Evolutionary conservation across 2,888 invertebrate genomes (phyloP).

Genomic region (Andrena haemorrhoa): DNA sequence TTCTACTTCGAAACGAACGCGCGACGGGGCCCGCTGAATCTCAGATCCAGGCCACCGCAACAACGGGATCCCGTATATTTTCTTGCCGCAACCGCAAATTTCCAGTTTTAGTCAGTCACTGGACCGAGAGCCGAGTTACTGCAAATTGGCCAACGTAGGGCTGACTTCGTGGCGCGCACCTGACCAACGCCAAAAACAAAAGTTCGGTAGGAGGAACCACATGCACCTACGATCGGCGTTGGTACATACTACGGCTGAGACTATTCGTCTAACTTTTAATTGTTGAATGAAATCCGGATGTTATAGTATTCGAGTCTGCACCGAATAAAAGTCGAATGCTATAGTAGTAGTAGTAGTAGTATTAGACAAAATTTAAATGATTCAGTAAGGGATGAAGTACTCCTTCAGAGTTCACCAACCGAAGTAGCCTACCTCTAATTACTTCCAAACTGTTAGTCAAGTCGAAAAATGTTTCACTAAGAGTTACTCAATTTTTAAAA

Average conservation of each 20-base stretch:
- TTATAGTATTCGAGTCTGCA: too few relatives aligned
- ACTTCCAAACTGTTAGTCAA: too few relatives aligned
- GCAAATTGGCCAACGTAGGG: slow-evolving; percentile 77
- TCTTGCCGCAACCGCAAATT: slow-evolving; percentile 70
- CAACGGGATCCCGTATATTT: slow-evolving; percentile 59
- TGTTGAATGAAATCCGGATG: too few relatives aligned
- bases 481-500: too few relatives aligned
- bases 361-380: too few relatives aligned
- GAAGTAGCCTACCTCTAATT: too few relatives aligned
- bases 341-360: too few relatives aligned
- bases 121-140: slow-evolving; percentile 75
- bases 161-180: slow-evolving; percentile 44
- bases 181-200: slow-evolving; percentile 54
- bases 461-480: too few relatives aligned
- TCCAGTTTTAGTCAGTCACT: slow-evolving; percentile 70
- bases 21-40: slow-evolving; percentile 18
- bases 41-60: slow-evolving; percentile 32
- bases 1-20: slow-evolving; percentile 32
- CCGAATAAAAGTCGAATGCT: too few relatives aligned
- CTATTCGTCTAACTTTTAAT: too few relatives aligned
- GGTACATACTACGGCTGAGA: background rate
- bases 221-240: slow-evolving; percentile 2
- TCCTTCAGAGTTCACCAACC: too few relatives aligned
- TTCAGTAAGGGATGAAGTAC: too few relatives aligned
- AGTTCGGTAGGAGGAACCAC: slow-evolving; percentile 40